Percentiles rank a stretch among this genome's conserved stretches.
phyloP scores from a whole-genome alignment of 2,888 invertebrate species.

The Pasiphila rectangulata region DNA sequence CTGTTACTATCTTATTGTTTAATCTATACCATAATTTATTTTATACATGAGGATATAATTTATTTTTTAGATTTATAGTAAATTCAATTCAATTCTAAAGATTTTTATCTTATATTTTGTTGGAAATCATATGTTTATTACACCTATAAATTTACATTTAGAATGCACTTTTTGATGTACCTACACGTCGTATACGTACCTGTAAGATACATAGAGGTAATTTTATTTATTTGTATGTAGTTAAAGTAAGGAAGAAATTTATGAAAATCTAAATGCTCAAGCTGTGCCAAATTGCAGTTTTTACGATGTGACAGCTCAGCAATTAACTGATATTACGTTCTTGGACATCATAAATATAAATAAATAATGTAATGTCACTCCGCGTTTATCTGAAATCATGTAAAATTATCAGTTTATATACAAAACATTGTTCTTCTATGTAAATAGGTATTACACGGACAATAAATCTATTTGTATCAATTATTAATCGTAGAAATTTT shows the following conservation, averaged over 20 bases:
- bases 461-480: conserved; percentile 6
- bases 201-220: conserved; percentile 29
- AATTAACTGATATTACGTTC: not conserved
- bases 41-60: conserved; percentile 24
- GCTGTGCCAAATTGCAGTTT: conserved; percentile 32
- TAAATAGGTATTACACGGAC: conserved; percentile 6
- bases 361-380: too few relatives aligned
- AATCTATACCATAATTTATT: conserved; percentile 27
- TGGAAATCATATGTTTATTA: conserved; percentile 26
- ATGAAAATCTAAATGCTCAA: conserved; percentile 34
- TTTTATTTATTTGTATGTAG: conserved; percentile 23
- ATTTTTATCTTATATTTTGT: conserved; percentile 20
- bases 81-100: conserved; percentile 13
- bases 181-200: conserved; percentile 24
- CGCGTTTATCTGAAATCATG: not conserved
- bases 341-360: not conserved
- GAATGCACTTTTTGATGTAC: conserved; percentile 29
- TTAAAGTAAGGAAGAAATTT: conserved; percentile 12
- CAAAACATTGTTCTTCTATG: not conserved
- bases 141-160: conserved; percentile 13
- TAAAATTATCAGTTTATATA: not conserved
- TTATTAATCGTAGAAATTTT: not conserved
- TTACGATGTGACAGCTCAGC: conserved; percentile 14
- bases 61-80: conserved; percentile 18
- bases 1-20: conserved; percentile 28